Evolutionary conservation across 35 echinoderm and acorn worm species (phyloP).

Genomic region (Acanthaster planci): DNA sequence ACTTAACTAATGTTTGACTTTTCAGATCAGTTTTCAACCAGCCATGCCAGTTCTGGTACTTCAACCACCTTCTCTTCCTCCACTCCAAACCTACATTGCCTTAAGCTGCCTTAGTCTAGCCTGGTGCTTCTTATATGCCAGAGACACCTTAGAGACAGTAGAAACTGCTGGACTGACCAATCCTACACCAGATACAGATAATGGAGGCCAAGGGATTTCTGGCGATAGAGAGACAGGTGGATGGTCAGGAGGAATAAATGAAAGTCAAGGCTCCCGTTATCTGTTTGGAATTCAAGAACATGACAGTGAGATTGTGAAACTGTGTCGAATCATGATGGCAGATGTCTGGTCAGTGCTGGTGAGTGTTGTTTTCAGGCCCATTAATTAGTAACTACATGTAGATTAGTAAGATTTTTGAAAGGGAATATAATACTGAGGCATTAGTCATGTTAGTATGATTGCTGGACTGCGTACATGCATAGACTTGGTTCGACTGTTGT

Average conservation of each 20-base stretch:
- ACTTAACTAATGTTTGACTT: too few species aligned
- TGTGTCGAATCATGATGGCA: conserved; percentile 69
- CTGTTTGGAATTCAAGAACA: conserved; percentile 64
- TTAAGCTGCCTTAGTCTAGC: conserved; percentile 65
- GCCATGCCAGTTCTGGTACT: conserved; percentile 62
- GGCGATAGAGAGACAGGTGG: neutral
- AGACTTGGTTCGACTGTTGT: too few species aligned
- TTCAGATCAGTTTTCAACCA: neutral
- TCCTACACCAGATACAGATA: neutral
- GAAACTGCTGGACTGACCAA: conserved; percentile 25
- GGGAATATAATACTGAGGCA: too few species aligned
- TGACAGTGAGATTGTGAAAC: conserved; percentile 60
- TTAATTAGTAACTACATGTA: neutral
- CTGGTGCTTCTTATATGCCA: conserved; percentile 79
- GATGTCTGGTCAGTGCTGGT: conserved; percentile 87
- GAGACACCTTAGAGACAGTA: conserved; percentile 50
- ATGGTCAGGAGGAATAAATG: neutral
- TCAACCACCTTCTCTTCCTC: conserved; percentile 72
- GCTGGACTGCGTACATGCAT: too few species aligned
- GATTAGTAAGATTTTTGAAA: too few species aligned
- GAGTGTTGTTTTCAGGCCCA: conserved; percentile 12
- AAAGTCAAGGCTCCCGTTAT: neutral
- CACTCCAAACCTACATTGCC: conserved; percentile 72
- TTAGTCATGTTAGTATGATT: too few species aligned
- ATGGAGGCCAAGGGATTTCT: neutral